Conservation (phyloP, 2,113 vertebrate species). For the Megaleporinus macrocephalus region DNA sequence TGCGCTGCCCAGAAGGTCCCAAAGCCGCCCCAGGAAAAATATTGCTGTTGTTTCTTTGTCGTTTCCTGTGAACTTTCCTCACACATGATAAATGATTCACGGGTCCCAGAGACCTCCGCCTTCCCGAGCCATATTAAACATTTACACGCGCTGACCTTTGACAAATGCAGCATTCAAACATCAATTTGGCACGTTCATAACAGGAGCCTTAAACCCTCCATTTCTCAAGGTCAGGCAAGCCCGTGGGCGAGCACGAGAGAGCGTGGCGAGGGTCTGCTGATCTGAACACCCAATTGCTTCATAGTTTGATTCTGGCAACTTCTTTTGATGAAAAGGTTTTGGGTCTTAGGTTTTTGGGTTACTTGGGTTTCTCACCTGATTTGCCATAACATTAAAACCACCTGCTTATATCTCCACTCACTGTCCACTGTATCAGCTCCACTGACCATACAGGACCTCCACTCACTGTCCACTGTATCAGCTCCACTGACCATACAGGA, state of each 20-base stretch:
- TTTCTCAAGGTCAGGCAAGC: background rate
- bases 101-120: slow-evolving; percentile 46
- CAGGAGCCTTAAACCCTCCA: background rate
- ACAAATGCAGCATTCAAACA: slow-evolving; percentile 50
- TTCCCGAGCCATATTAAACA: slow-evolving; percentile 49
- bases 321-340: background rate
- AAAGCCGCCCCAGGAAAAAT: slow-evolving; percentile 53
- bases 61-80: slow-evolving; percentile 44
- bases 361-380: too few species aligned
- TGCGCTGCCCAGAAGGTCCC: background rate
- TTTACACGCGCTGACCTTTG: slow-evolving; percentile 58
- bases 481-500: too few species aligned
- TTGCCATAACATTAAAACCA: too few species aligned
- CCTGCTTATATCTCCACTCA: too few species aligned
- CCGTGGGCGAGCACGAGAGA: background rate
- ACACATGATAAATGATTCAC: slow-evolving; percentile 61
- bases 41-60: background rate
- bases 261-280: background rate
- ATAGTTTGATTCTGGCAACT: background rate
- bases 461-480: too few species aligned
- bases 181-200: slow-evolving; percentile 47
- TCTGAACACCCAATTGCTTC: too few species aligned
- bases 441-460: too few species aligned
- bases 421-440: too few species aligned
- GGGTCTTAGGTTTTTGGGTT: too few species aligned